Conservation (phyloP, 2,888 invertebrate genomes). For the Drosophila testacea region DNA sequence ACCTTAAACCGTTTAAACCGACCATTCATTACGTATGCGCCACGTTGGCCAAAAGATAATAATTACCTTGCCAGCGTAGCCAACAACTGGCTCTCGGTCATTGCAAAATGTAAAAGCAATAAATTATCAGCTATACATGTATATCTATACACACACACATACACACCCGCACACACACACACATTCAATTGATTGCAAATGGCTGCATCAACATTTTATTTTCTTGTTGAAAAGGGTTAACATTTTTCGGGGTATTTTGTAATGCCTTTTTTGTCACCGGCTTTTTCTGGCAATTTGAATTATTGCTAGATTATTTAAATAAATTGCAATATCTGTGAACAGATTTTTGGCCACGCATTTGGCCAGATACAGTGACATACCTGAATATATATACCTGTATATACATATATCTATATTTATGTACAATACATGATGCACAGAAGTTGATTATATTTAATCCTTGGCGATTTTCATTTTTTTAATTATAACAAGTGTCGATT, state of each 20-base stretch:
- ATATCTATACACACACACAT: conserved; percentile 17
- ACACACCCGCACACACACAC: conserved; percentile 14
- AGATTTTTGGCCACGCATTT: conserved; percentile 34
- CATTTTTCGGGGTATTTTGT: conserved; percentile 37
- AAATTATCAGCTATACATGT: conserved; percentile 64
- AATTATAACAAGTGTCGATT: no score
- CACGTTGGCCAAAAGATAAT: conserved; percentile 65
- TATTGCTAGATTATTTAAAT: conserved; percentile 77
- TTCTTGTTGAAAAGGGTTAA: conserved; percentile 70
- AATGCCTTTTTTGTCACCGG: conserved; percentile 17
- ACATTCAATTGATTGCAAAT: conserved; percentile 68
- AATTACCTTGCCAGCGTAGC: conserved; percentile 66
- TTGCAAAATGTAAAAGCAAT: conserved; percentile 47
- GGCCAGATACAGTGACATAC: background rate
- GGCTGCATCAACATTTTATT: conserved; percentile 62
- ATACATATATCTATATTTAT: background rate
- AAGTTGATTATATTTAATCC: background rate
- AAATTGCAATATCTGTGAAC: conserved; percentile 53
- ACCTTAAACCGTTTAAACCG: conserved; percentile 63
- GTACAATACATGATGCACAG: no score
- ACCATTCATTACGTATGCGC: conserved; percentile 72
- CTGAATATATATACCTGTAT: background rate
- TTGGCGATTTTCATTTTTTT: background rate
- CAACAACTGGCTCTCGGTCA: conserved; percentile 29
- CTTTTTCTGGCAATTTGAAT: conserved; percentile 61